These are phyloP conservation scores for Menura novaehollandiae DNA, from an alignment of 2,113 vertebrate species.

Conservation along the genomic window DNA sequence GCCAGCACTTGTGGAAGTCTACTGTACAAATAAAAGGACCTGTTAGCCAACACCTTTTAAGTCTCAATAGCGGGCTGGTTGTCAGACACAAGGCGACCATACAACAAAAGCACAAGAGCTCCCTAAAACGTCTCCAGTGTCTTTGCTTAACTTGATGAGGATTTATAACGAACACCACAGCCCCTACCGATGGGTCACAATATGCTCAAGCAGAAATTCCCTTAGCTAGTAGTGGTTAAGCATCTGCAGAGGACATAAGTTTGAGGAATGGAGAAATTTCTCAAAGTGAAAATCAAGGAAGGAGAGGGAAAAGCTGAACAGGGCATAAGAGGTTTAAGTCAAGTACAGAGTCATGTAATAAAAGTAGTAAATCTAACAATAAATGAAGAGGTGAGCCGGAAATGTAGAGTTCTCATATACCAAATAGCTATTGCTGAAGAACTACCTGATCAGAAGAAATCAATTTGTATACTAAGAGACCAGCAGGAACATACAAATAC, in stretches of 20 bases:
- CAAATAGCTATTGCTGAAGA: background rate
- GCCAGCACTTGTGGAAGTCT: background rate
- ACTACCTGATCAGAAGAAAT: background rate
- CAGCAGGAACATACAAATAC: background rate
- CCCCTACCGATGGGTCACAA: background rate
- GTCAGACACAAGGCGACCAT: fast-evolving
- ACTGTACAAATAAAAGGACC: background rate
- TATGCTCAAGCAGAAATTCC: background rate
- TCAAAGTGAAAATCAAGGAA: background rate
- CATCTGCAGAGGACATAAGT: background rate
- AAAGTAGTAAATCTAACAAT: background rate
- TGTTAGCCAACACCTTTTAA: background rate
- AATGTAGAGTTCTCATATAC: background rate
- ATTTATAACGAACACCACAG: background rate
- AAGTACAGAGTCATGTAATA: background rate
- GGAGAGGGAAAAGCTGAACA: background rate
- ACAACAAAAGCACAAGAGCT: background rate
- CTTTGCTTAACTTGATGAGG: background rate
- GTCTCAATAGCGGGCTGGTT: background rate
- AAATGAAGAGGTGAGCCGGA: background rate
- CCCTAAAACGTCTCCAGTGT: background rate
- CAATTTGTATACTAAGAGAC: background rate
- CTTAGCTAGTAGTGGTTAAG: background rate
- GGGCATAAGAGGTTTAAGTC: background rate
- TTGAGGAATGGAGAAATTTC: background rate